phyloP scores from a whole-genome alignment of 2,888 invertebrate species.

The Zaprionus lineosus region DNA sequence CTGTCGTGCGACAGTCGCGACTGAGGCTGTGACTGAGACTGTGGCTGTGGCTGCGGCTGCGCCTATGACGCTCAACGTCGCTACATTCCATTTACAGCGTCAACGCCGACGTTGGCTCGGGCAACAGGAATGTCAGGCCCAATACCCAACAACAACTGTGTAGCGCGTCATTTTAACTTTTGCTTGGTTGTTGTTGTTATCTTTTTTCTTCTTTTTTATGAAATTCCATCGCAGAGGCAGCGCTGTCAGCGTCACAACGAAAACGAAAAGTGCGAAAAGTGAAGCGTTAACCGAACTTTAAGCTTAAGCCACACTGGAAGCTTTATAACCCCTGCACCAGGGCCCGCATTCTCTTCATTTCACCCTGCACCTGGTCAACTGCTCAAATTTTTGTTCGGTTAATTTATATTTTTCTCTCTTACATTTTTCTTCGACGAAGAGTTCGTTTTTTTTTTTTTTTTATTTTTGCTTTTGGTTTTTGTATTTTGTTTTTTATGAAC shows the following conservation, averaged over 20 bases:
- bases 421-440: too few relatives aligned
- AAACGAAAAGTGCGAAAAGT: constrained; percentile 78
- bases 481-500: too few relatives aligned
- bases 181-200: constrained; percentile 17
- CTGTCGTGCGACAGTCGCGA: constrained; percentile 35
- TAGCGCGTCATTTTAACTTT: constrained; percentile 11
- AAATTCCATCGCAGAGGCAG: constrained; percentile 55
- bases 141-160: constrained; percentile 15
- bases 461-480: too few relatives aligned
- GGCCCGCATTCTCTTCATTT: too few relatives aligned
- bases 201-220: constrained; percentile 34
- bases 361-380: constrained; percentile 2
- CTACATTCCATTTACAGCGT: constrained; percentile 62
- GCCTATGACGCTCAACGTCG: constrained; percentile 32
- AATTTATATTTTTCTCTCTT: constrained; percentile 17
- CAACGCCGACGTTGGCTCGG: constrained; percentile 44
- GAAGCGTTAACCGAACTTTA: constrained; percentile 62
- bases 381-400: constrained; percentile 6
- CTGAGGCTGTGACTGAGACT: constrained; percentile 45
- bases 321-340: constrained; percentile 8
- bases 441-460: too few relatives aligned
- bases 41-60: constrained; percentile 11
- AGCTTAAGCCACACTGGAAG: constrained; percentile 23
- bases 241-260: constrained; percentile 55
- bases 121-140: constrained; percentile 66